A percentile compares a stretch with the other conserved stretches of the same genome.
Conservation (phyloP, 2,113 vertebrate genomes). For the Hyperoodon ampullatus region DNA sequence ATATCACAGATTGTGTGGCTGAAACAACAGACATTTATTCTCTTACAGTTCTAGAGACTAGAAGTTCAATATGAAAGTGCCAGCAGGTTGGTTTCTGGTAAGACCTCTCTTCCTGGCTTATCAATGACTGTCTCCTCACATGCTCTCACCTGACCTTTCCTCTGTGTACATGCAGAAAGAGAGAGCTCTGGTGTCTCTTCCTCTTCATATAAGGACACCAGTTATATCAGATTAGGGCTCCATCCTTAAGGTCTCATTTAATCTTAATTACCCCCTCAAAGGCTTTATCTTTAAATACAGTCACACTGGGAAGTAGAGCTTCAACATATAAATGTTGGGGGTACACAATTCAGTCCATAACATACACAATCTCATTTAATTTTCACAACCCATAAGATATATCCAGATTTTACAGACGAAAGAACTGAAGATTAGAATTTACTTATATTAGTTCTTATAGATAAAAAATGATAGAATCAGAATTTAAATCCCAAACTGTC, state of each 20-base stretch:
- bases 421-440: neutral
- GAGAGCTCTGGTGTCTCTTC: neutral
- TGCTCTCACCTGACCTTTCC: neutral
- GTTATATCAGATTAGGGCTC: neutral
- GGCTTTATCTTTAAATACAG: neutral
- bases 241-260: neutral
- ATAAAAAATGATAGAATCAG: neutral
- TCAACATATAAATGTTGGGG: neutral
- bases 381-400: neutral
- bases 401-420: neutral
- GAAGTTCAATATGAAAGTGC: neutral
- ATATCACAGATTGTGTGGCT: neutral
- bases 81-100: neutral
- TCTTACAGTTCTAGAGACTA: neutral
- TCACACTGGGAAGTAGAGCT: neutral
- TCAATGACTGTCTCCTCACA: neutral
- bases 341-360: neutral
- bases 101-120: neutral
- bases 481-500: neutral
- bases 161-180: neutral
- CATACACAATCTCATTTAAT: neutral
- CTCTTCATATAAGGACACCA: neutral
- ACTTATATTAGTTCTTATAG: neutral
- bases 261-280: neutral
- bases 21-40: neutral